Base-by-base conservation (phyloP, 1,140 invertebrate species). In the Drosophila sechellia region DNA sequence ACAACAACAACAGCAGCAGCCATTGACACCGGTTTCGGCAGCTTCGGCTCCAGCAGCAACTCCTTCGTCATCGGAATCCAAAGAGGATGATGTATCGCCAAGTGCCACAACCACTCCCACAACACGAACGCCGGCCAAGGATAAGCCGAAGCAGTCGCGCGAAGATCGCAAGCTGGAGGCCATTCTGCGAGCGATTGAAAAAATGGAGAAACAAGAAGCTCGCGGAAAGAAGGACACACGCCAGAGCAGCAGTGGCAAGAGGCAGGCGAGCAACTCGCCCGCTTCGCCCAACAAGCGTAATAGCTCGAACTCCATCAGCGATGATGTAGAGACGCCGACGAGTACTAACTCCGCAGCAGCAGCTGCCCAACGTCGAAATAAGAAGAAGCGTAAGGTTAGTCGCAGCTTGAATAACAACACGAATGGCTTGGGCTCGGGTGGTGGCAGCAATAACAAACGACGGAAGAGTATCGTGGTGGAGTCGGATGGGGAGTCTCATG, bases 141-240 rank as follows among this genome's bases (percentile, higher is more conserved):
- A 92, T 17, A 90, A 91, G 11, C 84, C 76, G 2, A 90, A 93
- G 52, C 93, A 97, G 95, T 97, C 96, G 3, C 93, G 97, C 4
- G 98, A 99, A 92, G 98, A 99, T 86, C 94, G 97, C n/a, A 99
- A 99, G 93, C 95, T 99, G 94, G 97, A 98, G 87, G 97, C 97
- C 0, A 98, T 98, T 72, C 96, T 99, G 95, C 97, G 98, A 89
- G 97, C 97, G 0, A 98, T 99, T 92, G 96, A 96, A 77, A 94
- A 96, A 34, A 94, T 97, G 93, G 96, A 97, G 77, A 96, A 96
- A 76, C 95, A 95, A 13, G 94, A 96, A 81, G 95, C 96, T 54
- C 93, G 95, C 6, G 72, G 72, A n/a, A 96, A 96, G 79, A 95
- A 96, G 81, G 55, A 63, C 20, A 66, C 42, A 35, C 58, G 79